A percentile compares a stretch with the other conserved stretches of the same genome.
These are phyloP conservation scores for Argyrosomus japonicus DNA, from an alignment of 2,113 vertebrate species.

Conservation along the genomic window DNA sequence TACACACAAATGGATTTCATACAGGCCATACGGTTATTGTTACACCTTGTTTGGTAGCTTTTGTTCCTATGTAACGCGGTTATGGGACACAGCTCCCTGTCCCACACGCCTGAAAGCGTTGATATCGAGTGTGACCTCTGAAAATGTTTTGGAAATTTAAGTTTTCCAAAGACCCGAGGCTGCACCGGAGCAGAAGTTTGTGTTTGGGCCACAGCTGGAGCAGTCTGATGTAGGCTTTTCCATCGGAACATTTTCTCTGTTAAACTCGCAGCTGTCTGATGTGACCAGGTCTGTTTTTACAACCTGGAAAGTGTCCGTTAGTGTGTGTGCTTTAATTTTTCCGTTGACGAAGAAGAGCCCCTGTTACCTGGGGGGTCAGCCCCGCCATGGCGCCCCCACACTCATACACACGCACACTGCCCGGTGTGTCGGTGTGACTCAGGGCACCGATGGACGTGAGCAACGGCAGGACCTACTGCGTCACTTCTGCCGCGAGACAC, in stretches of 20 bases:
- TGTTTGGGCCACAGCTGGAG: conserved; percentile 36
- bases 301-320: conserved; percentile 20
- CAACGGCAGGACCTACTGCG: conserved; percentile 29
- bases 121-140: background rate
- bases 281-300: conserved; percentile 41
- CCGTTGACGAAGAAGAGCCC: conserved; percentile 53
- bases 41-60: conserved; percentile 48
- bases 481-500: conserved; percentile 39
- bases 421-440: conserved; percentile 52
- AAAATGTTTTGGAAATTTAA: conserved; percentile 62
- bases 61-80: background rate
- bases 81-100: background rate
- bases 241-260: conserved; percentile 37
- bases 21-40: conserved; percentile 54
- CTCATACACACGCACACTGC: background rate
- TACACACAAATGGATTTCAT: conserved; percentile 77
- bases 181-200: conserved; percentile 28
- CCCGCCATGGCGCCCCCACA: conserved; percentile 59
- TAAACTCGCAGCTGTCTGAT: conserved; percentile 23
- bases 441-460: conserved; percentile 55
- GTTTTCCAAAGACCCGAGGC: conserved; percentile 54
- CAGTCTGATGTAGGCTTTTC: conserved; percentile 58
- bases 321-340: conserved; percentile 21
- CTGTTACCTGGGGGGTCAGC: conserved; percentile 54
- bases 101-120: background rate